Evolutionary conservation across 2,888 invertebrate genomes (phyloP), one percentile per base, ranked within the genome.

Genomic region (Creontiades dilutus): DNA sequence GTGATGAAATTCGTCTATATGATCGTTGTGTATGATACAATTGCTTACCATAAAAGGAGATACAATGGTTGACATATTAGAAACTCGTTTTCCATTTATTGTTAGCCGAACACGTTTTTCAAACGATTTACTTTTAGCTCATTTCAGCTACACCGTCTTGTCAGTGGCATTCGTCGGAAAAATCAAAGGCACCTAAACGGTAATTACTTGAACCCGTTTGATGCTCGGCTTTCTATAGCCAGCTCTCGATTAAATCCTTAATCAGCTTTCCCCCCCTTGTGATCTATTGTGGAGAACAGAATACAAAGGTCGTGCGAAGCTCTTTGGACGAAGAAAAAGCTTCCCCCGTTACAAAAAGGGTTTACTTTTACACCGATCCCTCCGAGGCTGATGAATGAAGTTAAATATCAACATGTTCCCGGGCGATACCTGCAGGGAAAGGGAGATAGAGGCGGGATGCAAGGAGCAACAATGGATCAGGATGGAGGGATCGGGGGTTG

Each of bases 201-300:
- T 82, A 82, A 82, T 82, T 82, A 82, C 82, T 82, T 27, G 19
- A 52, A 11, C 82, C 23, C 19, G 23, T 82, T 82, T 48, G 82
- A 82, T 0, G 82, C 37, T 80, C 80, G 5, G 82, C 52, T 82
- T 46, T 23, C 48, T 47, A 81, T n/a, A 81, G 19, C 47, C 47
- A 48, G 81, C 19, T 23, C 82, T 82, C 82, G 82, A 82, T 82
- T 82, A 55, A 82, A 82, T 82, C 27, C 82, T 82, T 82, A 82
- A 82, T 82, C 47, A 55, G 82, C 80, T 46, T 82, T 52, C n/a
- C 82, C 16, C 12, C n/a, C 82, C 52, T 52, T 82, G 68, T 23
- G n/a, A 61, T 61, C 61, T 19, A n/a, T 61, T 19, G 61, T 61
- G 61, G 68, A 68, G n/a, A 68, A 68, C 23, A 68, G 23, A 68